These are phyloP conservation scores for Mormoops blainvillei DNA, from an alignment of 2,113 vertebrate genomes.

Conservation along the genomic window DNA sequence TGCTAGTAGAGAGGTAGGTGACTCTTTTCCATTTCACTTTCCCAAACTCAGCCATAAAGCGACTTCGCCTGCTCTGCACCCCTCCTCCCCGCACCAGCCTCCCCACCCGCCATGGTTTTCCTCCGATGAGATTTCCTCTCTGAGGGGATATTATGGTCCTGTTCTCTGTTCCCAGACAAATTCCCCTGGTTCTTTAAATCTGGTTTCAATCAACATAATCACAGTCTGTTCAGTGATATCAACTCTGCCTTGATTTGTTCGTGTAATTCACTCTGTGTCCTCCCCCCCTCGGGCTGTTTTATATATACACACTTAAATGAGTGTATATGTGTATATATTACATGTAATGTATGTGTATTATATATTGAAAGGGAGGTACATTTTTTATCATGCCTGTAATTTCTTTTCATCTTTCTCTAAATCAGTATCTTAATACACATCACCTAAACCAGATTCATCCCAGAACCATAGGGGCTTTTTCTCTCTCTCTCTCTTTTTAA, in stretches of 20 bases:
- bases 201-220: constrained; percentile 63
- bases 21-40: neutral
- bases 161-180: constrained; percentile 38
- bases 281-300: neutral
- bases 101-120: neutral
- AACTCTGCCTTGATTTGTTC: constrained; percentile 54
- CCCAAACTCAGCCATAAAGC: neutral
- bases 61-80: neutral
- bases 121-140: constrained; percentile 56
- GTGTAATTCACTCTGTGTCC: neutral
- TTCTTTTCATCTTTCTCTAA: constrained; percentile 31
- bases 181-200: constrained; percentile 50
- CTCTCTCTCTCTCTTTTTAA: neutral
- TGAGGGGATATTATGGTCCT: constrained; percentile 28
- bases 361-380: neutral
- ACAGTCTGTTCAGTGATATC: constrained; percentile 46
- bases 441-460: neutral
- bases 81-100: neutral
- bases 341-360: neutral
- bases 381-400: neutral
- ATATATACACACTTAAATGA: neutral
- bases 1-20: neutral
- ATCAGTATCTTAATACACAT: neutral
- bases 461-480: neutral
- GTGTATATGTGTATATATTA: neutral